Evolutionary conservation across 2,797 vertebrate species (phyloP), one percentile per base, ranked within the genome.

Genomic region (Microctenopoma stevenorrisi): DNA sequence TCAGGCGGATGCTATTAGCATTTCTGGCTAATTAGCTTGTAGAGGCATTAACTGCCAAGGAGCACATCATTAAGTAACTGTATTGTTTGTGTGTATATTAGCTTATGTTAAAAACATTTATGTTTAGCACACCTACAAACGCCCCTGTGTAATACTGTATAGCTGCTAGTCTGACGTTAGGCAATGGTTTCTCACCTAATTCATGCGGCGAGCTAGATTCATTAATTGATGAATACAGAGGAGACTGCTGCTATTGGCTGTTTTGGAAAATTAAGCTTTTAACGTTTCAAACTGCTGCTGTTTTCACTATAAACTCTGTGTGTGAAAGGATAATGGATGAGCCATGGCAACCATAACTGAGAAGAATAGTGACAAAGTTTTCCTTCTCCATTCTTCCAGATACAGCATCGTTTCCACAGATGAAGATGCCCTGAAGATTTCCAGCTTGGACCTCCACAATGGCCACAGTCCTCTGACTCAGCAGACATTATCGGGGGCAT

Each of bases 391-490:
- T 68, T 78, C 11, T 60, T 67, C 4, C 81, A 95, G 95, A 85
- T 97, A 98, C 90, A 97, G 95, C 93, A 96, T 97, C 0, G 96
- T 97, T 84, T 96, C 96, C 48, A 96, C 96, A 0, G 95, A 96
- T 79, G 96, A 98, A 93, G 96, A 97, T 90, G 92, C 94, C 84
- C 90, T 96, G 79, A 96, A 94, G 88, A 93, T 98, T 92, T 96
- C 95, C 86, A 95, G 92, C 83, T 92, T 97, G 92, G 94, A 95
- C 44, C 96, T 96, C 4, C 92, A 96, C 88, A 97, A 97, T 37
- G 92, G 92, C 66, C 91, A 93, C 77, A 91, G 89, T 68, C 88
- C 90, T 46, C 66, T 92, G 65, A 83, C 71, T 25, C 89, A 89
- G 79, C 91, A 92, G 77, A 83, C 84, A 1, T 62, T 90, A 57